Evolutionary conservation across 2,888 invertebrate species (phyloP).

Genomic region (Luperina testacea): DNA sequence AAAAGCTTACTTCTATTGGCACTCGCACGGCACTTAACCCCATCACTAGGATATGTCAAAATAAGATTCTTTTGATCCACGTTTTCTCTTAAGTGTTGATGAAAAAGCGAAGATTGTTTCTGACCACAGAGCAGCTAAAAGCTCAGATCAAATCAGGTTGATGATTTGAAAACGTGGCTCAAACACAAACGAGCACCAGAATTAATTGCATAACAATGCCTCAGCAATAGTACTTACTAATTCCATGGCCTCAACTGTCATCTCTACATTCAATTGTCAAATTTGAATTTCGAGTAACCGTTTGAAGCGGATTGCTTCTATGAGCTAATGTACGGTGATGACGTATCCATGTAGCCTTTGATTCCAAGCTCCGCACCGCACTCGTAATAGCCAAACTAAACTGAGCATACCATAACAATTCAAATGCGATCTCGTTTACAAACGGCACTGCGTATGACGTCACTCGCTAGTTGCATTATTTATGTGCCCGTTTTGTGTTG

Average conservation of each 20-base stretch:
- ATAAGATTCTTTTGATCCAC: neutral
- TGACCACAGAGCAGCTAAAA: neutral
- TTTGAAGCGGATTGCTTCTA: slow-evolving; percentile 19
- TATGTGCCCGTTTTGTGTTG: slow-evolving; percentile 80
- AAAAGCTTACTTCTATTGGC: neutral
- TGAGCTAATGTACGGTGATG: slow-evolving; percentile 45
- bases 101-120: neutral
- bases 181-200: slow-evolving; percentile 8
- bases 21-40: neutral
- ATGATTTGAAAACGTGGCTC: neutral
- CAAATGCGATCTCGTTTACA: slow-evolving; percentile 80
- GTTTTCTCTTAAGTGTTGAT: neutral
- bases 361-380: slow-evolving; percentile 45
- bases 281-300: slow-evolving; percentile 24
- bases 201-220: slow-evolving; percentile 11
- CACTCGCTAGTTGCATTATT: slow-evolving; percentile 84
- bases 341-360: slow-evolving; percentile 57
- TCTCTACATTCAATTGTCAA: slow-evolving; percentile 11
- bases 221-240: neutral
- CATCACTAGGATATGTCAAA: slow-evolving; percentile 11
- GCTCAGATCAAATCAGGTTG: slow-evolving; percentile 3
- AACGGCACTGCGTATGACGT: slow-evolving; percentile 85
- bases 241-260: slow-evolving; percentile 9
- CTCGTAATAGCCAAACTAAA: slow-evolving; percentile 65
- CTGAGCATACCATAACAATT: slow-evolving; percentile 76